phyloP scores from a whole-genome alignment of 2,113 vertebrate species.

The Nyctibius bracteatus region DNA sequence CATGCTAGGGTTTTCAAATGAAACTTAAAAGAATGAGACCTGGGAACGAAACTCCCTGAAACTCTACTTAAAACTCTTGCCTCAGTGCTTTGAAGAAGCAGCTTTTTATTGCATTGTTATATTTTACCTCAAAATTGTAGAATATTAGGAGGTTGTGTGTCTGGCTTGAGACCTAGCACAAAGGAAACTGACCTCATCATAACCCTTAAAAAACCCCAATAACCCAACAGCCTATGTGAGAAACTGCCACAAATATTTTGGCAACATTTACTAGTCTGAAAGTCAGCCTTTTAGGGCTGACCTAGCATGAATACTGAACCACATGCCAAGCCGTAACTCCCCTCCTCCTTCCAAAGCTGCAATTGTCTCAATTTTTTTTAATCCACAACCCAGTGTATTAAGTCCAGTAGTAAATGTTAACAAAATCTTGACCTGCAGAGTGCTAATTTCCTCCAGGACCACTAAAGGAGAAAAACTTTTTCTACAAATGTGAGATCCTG shows the following conservation, averaged over 20 bases:
- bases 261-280: slow-evolving; percentile 16
- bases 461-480: not conserved
- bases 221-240: slow-evolving; percentile 35
- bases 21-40: not conserved
- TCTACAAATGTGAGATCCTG: not conserved
- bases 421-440: slow-evolving; percentile 10
- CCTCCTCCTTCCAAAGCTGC: slow-evolving; percentile 7
- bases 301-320: slow-evolving; percentile 32
- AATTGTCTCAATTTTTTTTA: not conserved
- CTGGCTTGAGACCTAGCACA: slow-evolving; percentile 58
- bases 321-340: slow-evolving; percentile 1
- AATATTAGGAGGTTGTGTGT: slow-evolving; percentile 35
- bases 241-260: slow-evolving; percentile 64
- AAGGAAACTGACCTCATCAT: slow-evolving; percentile 48
- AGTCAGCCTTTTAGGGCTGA: slow-evolving; percentile 36
- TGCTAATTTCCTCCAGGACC: not conserved
- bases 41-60: not conserved
- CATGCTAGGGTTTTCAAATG: not conserved
- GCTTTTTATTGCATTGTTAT: slow-evolving; percentile 11
- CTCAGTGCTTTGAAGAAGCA: slow-evolving; percentile 15
- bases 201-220: slow-evolving; percentile 41
- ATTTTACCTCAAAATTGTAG: slow-evolving; percentile 17
- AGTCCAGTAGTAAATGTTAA: slow-evolving; percentile 13
- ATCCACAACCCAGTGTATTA: not conserved
- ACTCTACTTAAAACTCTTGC: not conserved